Evolutionary conservation across 2,113 vertebrate genomes (phyloP).

Genomic region (Forbesichthys papilliferus): DNA sequence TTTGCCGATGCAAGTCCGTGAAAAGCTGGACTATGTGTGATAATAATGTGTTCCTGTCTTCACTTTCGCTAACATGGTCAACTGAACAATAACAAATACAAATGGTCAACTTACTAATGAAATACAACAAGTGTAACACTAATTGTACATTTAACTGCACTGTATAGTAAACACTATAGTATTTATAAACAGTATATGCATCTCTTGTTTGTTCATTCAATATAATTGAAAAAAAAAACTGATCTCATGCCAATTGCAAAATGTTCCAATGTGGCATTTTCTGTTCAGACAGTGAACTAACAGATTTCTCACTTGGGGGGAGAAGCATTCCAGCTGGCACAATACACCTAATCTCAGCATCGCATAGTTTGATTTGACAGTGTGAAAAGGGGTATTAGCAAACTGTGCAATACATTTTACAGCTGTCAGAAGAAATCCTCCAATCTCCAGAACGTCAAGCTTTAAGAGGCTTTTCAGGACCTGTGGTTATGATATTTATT

Average conservation of each 20-base stretch:
- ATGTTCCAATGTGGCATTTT: constrained; percentile 33
- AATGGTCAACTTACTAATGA: constrained; percentile 11
- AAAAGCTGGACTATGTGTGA: constrained; percentile 33
- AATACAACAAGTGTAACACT: no score
- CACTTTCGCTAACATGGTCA: constrained; percentile 19
- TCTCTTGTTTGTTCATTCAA: neutral
- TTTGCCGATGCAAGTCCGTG: constrained; percentile 28
- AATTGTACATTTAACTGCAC: constrained; percentile 30
- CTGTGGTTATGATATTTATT: neutral
- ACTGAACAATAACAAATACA: constrained; percentile 20
- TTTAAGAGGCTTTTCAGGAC: neutral
- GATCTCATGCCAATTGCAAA: constrained; percentile 14
- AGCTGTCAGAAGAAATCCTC: constrained; percentile 37
- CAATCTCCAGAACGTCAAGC: constrained; percentile 12
- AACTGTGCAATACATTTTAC: constrained; percentile 36
- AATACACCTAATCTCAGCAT: constrained; percentile 51
- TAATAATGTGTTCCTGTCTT: constrained; percentile 26
- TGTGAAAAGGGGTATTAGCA: constrained; percentile 45
- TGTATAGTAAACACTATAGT: constrained; percentile 3
- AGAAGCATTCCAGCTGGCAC: constrained; percentile 55
- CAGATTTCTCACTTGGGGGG: constrained; percentile 36
- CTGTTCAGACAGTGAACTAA: constrained; percentile 20
- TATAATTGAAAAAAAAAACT: constrained; percentile 24
- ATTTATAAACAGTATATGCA: neutral
- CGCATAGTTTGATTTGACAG: constrained; percentile 50